Conservation (phyloP, 1,140 invertebrate genomes). For the Potamilus streckersoni region DNA sequence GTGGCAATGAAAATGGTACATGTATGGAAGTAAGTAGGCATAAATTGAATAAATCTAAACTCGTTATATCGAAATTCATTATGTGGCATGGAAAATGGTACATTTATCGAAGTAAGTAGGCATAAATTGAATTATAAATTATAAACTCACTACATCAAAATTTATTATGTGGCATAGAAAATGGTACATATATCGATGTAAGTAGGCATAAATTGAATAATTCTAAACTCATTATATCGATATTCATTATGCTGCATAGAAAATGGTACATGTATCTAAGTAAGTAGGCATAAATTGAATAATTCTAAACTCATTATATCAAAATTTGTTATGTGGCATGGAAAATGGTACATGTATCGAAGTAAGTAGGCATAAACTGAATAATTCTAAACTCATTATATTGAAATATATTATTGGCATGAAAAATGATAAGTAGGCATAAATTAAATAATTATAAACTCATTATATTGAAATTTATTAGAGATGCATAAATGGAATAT, state of each 20-base stretch:
- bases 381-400: no score
- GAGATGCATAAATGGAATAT: no score
- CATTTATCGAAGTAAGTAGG: constrained; percentile 83
- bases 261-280: constrained; percentile 83
- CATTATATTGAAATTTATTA: no score
- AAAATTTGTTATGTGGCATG: constrained; percentile 74
- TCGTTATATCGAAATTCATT: constrained; percentile 70
- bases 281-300: constrained; percentile 66
- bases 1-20: constrained; percentile 72
- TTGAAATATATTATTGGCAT: constrained; percentile 31
- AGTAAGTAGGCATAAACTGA: constrained; percentile 71
- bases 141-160: no score
- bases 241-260: constrained; percentile 76
- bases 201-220: constrained; percentile 47
- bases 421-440: constrained; percentile 69
- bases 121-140: no score
- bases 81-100: constrained; percentile 74
- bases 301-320: no score
- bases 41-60: no score
- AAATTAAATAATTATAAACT: no score
- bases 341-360: constrained; percentile 80
- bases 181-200: constrained; percentile 84
- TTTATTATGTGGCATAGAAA: constrained; percentile 75
- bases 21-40: constrained; percentile 82
- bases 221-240: no score